Evolutionary conservation across 1,140 invertebrate species (phyloP).

Genomic region (Hycleus cichorii): DNA sequence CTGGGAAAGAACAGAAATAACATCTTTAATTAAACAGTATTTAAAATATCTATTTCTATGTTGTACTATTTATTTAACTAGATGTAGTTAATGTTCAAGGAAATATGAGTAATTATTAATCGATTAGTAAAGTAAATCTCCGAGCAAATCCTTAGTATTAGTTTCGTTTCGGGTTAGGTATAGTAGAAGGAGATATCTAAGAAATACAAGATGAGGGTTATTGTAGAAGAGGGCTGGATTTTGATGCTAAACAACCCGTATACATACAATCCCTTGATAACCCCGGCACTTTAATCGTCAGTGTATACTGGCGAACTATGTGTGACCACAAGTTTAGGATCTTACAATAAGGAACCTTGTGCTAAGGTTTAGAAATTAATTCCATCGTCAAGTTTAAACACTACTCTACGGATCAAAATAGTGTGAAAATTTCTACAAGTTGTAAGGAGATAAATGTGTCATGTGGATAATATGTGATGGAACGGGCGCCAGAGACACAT

Average conservation of each 20-base stretch:
- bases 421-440: conserved; percentile 12
- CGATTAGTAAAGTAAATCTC: conserved; percentile 9
- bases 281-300: conserved; percentile 6
- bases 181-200: no score
- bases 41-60: no score
- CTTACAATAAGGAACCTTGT: not conserved
- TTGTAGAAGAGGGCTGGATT: not conserved
- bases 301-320: not conserved
- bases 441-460: no score
- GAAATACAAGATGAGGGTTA: no score
- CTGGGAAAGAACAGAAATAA: no score
- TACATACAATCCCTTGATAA: no score
- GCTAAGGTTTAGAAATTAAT: conserved; percentile 5
- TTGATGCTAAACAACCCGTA: not conserved
- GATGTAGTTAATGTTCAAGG: no score
- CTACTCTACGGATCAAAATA: not conserved
- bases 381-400: conserved; percentile 1
- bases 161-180: conserved; percentile 3
- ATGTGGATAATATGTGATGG: no score
- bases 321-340: conserved; percentile 11
- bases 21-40: no score
- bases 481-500: no score
- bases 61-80: no score
- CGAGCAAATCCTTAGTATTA: conserved; percentile 7
- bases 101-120: conserved; percentile 11